These are phyloP conservation scores for Eumaeus atala DNA, from an alignment of 1,140 invertebrate genomes.

Conservation along the genomic window DNA sequence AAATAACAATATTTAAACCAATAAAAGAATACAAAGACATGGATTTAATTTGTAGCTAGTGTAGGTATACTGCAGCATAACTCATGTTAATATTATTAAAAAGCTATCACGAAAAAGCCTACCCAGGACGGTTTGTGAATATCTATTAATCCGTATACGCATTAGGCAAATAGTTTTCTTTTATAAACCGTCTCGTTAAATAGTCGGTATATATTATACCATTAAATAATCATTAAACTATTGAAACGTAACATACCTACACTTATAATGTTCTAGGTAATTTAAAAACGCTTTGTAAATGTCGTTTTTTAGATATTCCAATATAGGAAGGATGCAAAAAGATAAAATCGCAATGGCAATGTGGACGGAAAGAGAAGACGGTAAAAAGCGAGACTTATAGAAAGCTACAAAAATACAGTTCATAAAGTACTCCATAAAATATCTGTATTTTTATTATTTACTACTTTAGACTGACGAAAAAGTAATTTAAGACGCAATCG, in stretches of 20 bases:
- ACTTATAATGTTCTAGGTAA: slow-evolving; percentile 1
- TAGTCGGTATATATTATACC: neutral
- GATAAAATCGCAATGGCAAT: slow-evolving; percentile 5
- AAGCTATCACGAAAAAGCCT: too few species aligned
- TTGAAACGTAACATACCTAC: neutral
- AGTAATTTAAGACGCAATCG: too few species aligned
- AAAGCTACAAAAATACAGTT: slow-evolving; percentile 23
- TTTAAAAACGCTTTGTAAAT: slow-evolving; percentile 7
- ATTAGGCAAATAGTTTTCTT: neutral
- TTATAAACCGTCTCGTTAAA: neutral
- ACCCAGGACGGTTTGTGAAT: neutral
- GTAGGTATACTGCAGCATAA: slow-evolving; percentile 12
- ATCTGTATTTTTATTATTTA: neutral
- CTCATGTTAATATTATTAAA: too few species aligned
- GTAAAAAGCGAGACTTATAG: slow-evolving; percentile 27
- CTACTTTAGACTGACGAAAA: too few species aligned
- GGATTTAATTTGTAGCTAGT: slow-evolving; percentile 5
- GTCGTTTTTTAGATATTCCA: neutral
- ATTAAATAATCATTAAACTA: slow-evolving; percentile 2
- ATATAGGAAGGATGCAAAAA: slow-evolving; percentile 1
- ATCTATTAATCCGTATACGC: slow-evolving; percentile 6
- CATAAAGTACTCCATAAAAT: slow-evolving; percentile 14
- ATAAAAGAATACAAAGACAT: too few species aligned
- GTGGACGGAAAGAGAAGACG: slow-evolving; percentile 31
- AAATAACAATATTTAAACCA: too few species aligned